Conservation (phyloP, 2,888 invertebrate genomes). For the Cantharis flavilabris region DNA sequence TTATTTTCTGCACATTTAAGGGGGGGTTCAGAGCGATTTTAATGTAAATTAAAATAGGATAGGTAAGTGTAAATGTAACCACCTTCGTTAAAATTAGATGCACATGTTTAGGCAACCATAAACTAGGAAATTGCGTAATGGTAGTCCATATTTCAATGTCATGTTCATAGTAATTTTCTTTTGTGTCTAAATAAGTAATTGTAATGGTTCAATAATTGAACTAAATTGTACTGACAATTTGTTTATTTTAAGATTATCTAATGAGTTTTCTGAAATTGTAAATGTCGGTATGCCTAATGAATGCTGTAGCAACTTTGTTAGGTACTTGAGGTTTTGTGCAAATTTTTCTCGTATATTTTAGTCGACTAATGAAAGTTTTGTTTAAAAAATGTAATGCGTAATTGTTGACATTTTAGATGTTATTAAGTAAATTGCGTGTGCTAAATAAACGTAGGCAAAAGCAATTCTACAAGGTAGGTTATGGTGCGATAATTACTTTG, state of each 20-base stretch:
- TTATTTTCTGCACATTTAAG: neutral
- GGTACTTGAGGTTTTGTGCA: neutral
- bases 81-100: slow-evolving; percentile 1
- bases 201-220: slow-evolving; percentile 1
- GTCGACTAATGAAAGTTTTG: too few relatives aligned
- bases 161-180: slow-evolving; percentile 4
- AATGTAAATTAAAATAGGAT: neutral
- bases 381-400: neutral
- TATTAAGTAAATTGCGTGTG: neutral
- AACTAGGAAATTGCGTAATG: slow-evolving; percentile 16
- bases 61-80: neutral
- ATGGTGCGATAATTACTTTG: slow-evolving; percentile 2
- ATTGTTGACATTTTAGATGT: neutral
- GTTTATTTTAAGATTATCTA: neutral
- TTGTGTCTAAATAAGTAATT: neutral
- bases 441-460: neutral
- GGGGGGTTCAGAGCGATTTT: neutral
- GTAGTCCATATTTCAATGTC: slow-evolving; percentile 11
- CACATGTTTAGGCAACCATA: slow-evolving; percentile 10
- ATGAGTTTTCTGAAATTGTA: neutral
- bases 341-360: too few relatives aligned
- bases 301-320: neutral
- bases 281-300: neutral
- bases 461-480: neutral
- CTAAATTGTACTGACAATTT: neutral